Evolutionary conservation across 2,113 vertebrate species (phyloP), one percentile per base, ranked within the genome.

Genomic region (Cynoglossus semilaevis): DNA sequence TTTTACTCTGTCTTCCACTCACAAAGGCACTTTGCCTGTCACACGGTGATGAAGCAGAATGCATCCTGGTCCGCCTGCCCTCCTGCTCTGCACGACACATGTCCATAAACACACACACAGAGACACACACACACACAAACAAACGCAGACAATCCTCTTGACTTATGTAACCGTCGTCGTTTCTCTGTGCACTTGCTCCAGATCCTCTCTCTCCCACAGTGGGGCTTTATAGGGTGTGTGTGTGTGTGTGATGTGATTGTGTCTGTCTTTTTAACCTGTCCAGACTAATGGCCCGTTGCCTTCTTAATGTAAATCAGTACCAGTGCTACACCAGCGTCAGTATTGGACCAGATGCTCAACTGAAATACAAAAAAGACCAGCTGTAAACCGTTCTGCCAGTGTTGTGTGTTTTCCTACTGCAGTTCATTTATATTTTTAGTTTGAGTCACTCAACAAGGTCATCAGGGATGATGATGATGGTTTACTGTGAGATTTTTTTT

Each of bases 141-240:
- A 57, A 63, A 46, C 60, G 52, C 59, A 56, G 51, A 60, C 75
- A 67, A 70, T 74, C 72, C 74, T 81, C 67, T 74, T 70, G 51
- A 73, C 63, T 87, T 83, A 76, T 58, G 55, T 79, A 84, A 84
- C 67, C 29, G 60, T 40, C 46, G 70, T 72, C 70, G 76, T 72
- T 74, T 70, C 53, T 40, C 69, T 60, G 16, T 74, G 78, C 48
- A 38, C 74, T 76, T 35, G 29, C 58, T 62, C 19, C 19, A 58
- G 46, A 52, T 17, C 19, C 55, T 43, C 50, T 70, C 55, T 70
- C 63, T 58, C 69, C 68, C 71, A 18, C 55, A 45, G 13, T 72
- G 63, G 64, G 34, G 58, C 52, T 63, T 54, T 50, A 34, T 58
- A 18, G 66, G 36, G 46, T 41, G 56, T 78, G 60, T 67, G 58